A percentile compares a stretch with the other conserved stretches of the same genome.
Conservation (phyloP, 1,140 invertebrate species). For the Telenomus remus region DNA sequence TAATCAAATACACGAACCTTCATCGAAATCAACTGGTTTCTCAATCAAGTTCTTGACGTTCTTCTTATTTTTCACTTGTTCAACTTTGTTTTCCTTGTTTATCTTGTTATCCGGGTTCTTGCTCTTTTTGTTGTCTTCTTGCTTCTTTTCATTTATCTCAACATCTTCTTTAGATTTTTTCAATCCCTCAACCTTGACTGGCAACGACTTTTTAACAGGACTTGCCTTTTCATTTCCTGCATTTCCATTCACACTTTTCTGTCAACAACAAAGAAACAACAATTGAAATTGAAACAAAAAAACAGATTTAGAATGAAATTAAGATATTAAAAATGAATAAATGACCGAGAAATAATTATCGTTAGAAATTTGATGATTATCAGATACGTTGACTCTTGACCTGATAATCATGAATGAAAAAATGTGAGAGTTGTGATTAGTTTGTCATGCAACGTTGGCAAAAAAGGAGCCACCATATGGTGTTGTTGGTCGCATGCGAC, state of each 20-base stretch:
- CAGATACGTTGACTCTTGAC: neutral
- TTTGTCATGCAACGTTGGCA: conserved; percentile 29
- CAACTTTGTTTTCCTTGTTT: conserved; percentile 74
- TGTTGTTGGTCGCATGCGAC: conserved; percentile 10
- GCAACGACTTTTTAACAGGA: conserved; percentile 74
- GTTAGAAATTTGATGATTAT: neutral
- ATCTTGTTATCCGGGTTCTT: conserved; percentile 69
- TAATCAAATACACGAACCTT: conserved; percentile 71
- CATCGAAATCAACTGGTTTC: conserved; percentile 84
- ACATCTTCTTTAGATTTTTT: conserved; percentile 70
- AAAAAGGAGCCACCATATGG: conserved; percentile 48
- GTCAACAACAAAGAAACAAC: conserved; percentile 58
- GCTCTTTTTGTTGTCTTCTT: conserved; percentile 75
- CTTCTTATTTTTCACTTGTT: conserved; percentile 77
- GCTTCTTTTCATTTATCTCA: conserved; percentile 73
- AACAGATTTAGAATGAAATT: conserved; percentile 1
- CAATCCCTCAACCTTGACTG: conserved; percentile 67
- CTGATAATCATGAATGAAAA: too few species aligned
- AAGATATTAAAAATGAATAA: neutral
- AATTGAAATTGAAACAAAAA: neutral
- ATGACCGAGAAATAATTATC: neutral
- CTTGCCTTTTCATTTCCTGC: conserved; percentile 72
- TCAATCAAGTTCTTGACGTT: conserved; percentile 77
- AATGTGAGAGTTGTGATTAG: too few species aligned
- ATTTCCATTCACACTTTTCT: conserved; percentile 75